Evolutionary conservation across 2,888 invertebrate genomes (phyloP), one percentile per base, ranked within the genome.

Genomic region (Netelia fuscicornis): DNA sequence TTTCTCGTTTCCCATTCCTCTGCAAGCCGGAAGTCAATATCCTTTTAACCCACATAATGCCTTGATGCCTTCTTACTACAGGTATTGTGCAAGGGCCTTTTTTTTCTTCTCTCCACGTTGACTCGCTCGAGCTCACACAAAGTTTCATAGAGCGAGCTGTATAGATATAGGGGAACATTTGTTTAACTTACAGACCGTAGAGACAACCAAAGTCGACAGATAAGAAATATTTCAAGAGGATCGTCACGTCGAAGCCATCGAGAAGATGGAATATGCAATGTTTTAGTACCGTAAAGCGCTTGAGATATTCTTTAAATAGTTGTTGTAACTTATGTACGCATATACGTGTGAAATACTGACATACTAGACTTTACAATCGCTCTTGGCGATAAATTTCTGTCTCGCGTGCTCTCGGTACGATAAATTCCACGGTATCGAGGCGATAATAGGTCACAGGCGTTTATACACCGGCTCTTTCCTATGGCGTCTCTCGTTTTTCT

Each of bases 1-100:
- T 97, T 97, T 93, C 97, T 97, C 90, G 97, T 98, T 94, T 98
- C 96, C 97, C 98, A 98, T 97, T 98, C 98, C 95, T 98, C 98
- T 98, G 96, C 81, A 95, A 95, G 87, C 81, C 82, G 79, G 76
- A 85, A 85, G 79, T 72, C 75, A 82, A 85, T 79, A 81, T 85
- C 78, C 82, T 78, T 75, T 85, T 81, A 85, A 81, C 78, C 84
- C 77, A 81, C 81, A 75, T 77, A 62, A 83, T 84, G 56, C 62
- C 48, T 48, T 9, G 13, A 2, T 25, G 64, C 25, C 11, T 30
- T 8, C 20, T 1, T 42, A n/a, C n/a, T 20, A 20, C 9, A 44
- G 10, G 62, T 54, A 44, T 81, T 84, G 79, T 68, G 81, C 56
- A 64, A 78, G 13, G 44, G 56, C 13, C 8, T 48, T 48, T 48